These are phyloP conservation scores for Rhodinocichla rosea DNA, from an alignment of 2,113 vertebrate species.

Conservation along the genomic window DNA sequence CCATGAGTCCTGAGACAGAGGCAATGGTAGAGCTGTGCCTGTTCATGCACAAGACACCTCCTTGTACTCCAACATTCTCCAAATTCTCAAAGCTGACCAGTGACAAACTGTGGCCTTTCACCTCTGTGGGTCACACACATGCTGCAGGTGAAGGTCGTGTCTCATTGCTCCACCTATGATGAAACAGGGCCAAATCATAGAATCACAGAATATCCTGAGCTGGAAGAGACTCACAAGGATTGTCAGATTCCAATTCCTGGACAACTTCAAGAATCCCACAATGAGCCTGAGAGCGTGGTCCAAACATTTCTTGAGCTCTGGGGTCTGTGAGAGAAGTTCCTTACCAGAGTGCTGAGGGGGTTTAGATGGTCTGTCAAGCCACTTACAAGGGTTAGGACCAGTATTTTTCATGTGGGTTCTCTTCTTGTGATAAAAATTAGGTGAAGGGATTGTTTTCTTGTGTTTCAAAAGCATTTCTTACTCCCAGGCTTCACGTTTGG, in stretches of 20 bases:
- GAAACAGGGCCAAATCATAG: not conserved
- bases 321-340: not conserved
- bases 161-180: not conserved
- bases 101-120: not conserved
- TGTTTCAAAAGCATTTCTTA: not conserved
- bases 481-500: fast-evolving
- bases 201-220: not conserved
- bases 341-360: not conserved
- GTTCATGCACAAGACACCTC: fast-evolving
- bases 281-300: fast-evolving
- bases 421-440: not conserved
- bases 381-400: not conserved
- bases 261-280: not conserved
- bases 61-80: not conserved
- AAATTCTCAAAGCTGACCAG: not conserved
- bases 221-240: not conserved
- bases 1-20: not conserved
- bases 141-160: not conserved
- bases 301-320: not conserved
- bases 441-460: not conserved
- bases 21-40: not conserved
- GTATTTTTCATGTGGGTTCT: not conserved
- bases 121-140: not conserved
- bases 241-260: not conserved
- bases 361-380: not conserved